phyloP scores from a whole-genome alignment of 1,140 invertebrate species.

The Drosophila arizonae region DNA sequence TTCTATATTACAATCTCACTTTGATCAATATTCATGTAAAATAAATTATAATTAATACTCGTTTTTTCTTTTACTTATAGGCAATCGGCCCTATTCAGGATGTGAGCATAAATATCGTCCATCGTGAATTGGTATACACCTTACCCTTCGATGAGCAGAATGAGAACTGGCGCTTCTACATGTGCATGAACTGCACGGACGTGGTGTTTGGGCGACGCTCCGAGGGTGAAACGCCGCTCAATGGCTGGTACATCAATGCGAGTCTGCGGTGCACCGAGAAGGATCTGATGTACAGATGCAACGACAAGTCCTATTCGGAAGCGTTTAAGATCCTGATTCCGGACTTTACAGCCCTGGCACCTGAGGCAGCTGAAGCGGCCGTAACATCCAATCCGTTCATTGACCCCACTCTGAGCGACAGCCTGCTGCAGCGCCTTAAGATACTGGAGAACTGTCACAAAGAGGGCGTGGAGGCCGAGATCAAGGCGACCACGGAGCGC shows the following conservation, averaged over 20 bases:
- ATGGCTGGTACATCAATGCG: slow-evolving; percentile 65
- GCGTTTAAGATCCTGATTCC: slow-evolving; percentile 66
- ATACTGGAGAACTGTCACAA: slow-evolving; percentile 59
- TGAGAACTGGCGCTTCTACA: slow-evolving; percentile 55
- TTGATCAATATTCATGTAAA: no score
- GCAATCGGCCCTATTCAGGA: slow-evolving; percentile 72
- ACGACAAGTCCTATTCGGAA: slow-evolving; percentile 67
- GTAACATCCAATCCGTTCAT: slow-evolving; percentile 44
- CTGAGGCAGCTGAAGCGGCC: not conserved
- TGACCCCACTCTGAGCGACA: slow-evolving; percentile 41
- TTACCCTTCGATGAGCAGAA: slow-evolving; percentile 49
- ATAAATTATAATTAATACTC: no score
- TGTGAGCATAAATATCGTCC: slow-evolving; percentile 57
- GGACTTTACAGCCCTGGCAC: slow-evolving; percentile 24
- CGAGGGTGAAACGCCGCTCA: slow-evolving; percentile 37
- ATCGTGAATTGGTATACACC: slow-evolving; percentile 55
- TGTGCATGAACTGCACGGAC: slow-evolving; percentile 72
- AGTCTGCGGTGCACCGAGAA: slow-evolving; percentile 65
- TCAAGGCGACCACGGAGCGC: slow-evolving; percentile 60
- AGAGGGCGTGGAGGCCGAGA: slow-evolving; percentile 68
- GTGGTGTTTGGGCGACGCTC: slow-evolving; percentile 67
- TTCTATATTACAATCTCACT: no score
- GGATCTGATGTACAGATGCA: slow-evolving; percentile 51
- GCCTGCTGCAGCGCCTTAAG: slow-evolving; percentile 43
- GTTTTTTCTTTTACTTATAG: slow-evolving; percentile 31